phyloP scores from a whole-genome alignment of 2,797 vertebrate genomes.

The Bradypodion pumilum region DNA sequence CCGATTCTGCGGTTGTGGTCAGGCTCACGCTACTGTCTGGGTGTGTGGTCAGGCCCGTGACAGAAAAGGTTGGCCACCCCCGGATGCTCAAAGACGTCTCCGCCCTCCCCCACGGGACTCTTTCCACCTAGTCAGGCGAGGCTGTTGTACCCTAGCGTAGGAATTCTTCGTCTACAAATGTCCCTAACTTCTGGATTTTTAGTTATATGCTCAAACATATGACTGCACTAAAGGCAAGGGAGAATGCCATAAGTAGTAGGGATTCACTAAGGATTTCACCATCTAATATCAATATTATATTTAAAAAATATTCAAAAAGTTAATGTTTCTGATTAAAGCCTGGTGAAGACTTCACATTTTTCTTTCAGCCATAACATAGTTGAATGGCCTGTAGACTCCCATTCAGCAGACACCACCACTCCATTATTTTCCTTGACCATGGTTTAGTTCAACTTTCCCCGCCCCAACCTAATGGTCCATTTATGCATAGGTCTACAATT shows the following conservation, averaged over 20 bases:
- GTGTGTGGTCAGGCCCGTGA: too few species aligned
- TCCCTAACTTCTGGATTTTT: too few species aligned
- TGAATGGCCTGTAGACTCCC: not conserved
- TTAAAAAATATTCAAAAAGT: not conserved
- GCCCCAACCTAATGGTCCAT: not conserved
- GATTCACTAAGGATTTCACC: not conserved
- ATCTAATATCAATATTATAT: not conserved
- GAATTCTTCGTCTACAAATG: too few species aligned
- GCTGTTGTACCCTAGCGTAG: too few species aligned
- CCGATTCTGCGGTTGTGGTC: too few species aligned
- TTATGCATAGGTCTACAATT: not conserved
- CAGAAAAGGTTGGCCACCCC: too few species aligned
- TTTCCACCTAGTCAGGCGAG: too few species aligned
- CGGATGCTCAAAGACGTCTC: too few species aligned
- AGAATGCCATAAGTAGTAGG: not conserved
- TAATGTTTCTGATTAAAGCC: not conserved
- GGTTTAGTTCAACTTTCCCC: not conserved
- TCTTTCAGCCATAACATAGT: not conserved
- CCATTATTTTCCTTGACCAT: not conserved
- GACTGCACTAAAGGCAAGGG: not conserved
- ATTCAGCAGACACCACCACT: not conserved
- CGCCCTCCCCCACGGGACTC: too few species aligned
- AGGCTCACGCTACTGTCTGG: too few species aligned
- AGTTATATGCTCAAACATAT: not conserved
- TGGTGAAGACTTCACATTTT: not conserved